phyloP scores from a whole-genome alignment of 2,888 invertebrate genomes.

The Sympetrum striolatum region DNA sequence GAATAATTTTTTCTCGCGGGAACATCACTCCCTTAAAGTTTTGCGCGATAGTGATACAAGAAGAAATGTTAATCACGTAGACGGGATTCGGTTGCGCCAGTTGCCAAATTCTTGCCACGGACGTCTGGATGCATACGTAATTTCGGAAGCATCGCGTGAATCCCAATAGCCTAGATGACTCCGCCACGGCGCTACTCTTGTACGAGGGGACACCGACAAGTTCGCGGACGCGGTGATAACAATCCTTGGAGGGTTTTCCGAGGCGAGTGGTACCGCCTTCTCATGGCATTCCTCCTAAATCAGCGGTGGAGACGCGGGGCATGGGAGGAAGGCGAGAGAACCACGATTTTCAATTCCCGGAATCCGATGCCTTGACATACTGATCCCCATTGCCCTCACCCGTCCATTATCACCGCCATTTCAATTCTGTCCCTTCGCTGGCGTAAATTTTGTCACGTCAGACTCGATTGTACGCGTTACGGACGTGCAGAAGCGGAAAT shows the following conservation, averaged over 20 bases:
- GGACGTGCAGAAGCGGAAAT: too few relatives aligned
- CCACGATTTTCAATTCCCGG: not conserved
- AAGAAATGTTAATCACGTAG: not conserved
- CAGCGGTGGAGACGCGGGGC: not conserved
- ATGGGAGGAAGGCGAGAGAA: not conserved
- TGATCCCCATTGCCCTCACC: not conserved
- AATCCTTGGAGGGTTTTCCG: not conserved
- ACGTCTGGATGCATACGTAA: not conserved
- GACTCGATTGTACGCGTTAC: too few relatives aligned
- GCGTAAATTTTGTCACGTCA: too few relatives aligned
- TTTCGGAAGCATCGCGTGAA: not conserved
- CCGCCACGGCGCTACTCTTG: not conserved
- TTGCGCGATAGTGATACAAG: not conserved
- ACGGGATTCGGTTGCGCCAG: not conserved
- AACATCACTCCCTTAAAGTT: not conserved
- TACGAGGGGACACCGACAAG: too few relatives aligned
- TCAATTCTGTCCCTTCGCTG: not conserved
- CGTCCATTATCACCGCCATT: not conserved
- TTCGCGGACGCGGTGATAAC: too few relatives aligned
- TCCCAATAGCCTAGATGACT: not conserved
- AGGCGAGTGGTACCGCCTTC: not conserved
- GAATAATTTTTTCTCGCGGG: not conserved
- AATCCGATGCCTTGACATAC: not conserved
- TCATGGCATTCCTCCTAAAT: not conserved
- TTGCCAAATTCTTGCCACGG: not conserved